Base-by-base conservation (phyloP, 2,888 invertebrate genomes). In the Gnatocerus cornutus region DNA sequence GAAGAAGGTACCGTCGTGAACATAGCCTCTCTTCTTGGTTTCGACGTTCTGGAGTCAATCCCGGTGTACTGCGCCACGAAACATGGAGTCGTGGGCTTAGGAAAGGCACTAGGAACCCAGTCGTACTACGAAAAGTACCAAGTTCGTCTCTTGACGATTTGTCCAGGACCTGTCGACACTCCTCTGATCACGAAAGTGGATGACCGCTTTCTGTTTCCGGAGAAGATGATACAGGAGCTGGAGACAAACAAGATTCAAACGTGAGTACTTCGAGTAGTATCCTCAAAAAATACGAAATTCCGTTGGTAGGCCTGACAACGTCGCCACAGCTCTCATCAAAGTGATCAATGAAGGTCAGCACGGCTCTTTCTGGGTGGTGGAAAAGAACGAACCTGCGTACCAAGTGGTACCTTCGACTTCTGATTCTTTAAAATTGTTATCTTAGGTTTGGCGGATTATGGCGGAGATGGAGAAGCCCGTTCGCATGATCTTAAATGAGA, bases 11-110 rank as follows among this genome's bases (percentile, higher is more conserved):
- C 10, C 13, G 10, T 41, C 0, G 41, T 41, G 0, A 41, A 41
- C 7, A 12, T 13, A n/a, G 41, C 41, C 10, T 41, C 41, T n/a
- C 5, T 13, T 41, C 2, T 6, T 0, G 41, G 10, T 41, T 12
- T 41, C 12, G 12, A 12, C 6, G 2, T n/a, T 10, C 2, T 41
- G 3, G 3, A 10, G 10, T 7, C 13, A 41, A 12, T n/a, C 2
- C 41, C 41, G 6, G n/a, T 41, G 1, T 41, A 41, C n/a, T 56
- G 69, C 16, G 69, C 74, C 12, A 67, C 74, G 0, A 78, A 79
- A 63, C 72, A 76, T 48, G 79, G 73, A 7, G 68, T 78, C 8
- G 59, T 78, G 3, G 73, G 73, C 29, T 68, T 75, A 55, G 75
- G 74, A 45, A 69, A 69, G 52, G 12, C 69, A 16, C 33, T 75